Evolutionary conservation across 1,140 invertebrate species (phyloP), one percentile per base, ranked within the genome.

Genomic region (Forficula auricularia): DNA sequence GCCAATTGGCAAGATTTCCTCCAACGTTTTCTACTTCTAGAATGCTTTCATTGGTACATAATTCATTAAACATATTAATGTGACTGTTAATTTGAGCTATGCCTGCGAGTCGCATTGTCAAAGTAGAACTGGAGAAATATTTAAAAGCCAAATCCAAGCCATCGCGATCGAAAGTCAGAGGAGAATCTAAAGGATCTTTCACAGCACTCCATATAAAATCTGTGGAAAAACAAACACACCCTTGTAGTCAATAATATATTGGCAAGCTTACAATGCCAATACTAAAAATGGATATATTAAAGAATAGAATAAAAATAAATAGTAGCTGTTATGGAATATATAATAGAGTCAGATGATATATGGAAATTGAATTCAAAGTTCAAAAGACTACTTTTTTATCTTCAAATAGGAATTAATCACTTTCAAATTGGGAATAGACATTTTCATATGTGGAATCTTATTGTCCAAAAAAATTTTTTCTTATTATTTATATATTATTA

Each of bases 31-130:
- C 87, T 2, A 80, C 75, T 58, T 89, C 83, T 4, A 79, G 71
- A 2, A 85, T 70, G 2, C 80, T 79, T 55, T 90, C 86, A 43
- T 79, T 85, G 35, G 85, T 86, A 55, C 82, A 84, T 34, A 87
- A 65, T 57, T 92, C 88, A 56, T 86, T 91, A 55, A 88, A 85
- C 2, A 88, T 69, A 46, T 81, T 86, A 35, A 94, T 90, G 56
- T 90, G 83, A 45, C 80, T 83, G 64, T 92, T 94, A 48, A 94
- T 91, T 61, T 95, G 89, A n/a, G 85, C 76, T 50, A 95, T 84
- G 8, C 82, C 81, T 16, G 86, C 81, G 38, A 96, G 59, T 44
- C 90, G 66, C 80, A 94, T 91, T 1, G 89, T 94, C 32, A 96
- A 57, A 1, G 89, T 94, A 39, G 82, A 82, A 38, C 86, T 89